Evolutionary conservation across 2,113 vertebrate genomes (phyloP).

Genomic region (Butorides virescens): DNA sequence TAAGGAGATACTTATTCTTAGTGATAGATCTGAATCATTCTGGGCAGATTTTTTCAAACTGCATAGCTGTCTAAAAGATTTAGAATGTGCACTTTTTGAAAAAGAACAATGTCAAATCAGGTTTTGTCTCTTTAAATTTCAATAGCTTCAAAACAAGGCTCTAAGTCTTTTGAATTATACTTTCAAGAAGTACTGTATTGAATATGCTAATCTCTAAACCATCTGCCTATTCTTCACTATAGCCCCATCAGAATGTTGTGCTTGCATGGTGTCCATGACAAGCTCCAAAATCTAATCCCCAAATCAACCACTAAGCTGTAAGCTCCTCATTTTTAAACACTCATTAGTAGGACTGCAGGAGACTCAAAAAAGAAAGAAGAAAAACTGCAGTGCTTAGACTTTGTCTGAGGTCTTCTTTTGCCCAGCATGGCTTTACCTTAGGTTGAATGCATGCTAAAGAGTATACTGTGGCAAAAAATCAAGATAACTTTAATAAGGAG

Average conservation of each 20-base stretch:
- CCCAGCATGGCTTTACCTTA: background rate
- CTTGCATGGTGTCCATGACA: background rate
- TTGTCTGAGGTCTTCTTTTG: background rate
- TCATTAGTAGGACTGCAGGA: background rate
- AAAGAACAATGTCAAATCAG: slow-evolving; percentile 39
- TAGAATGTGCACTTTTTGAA: slow-evolving; percentile 2
- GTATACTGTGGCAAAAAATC: background rate
- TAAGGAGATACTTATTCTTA: background rate
- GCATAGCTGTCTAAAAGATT: slow-evolving; percentile 29
- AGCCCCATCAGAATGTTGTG: background rate
- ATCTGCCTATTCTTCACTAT: background rate
- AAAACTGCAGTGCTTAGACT: background rate
- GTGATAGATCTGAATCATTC: slow-evolving; percentile 17
- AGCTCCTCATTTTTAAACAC: background rate
- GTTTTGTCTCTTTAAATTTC: slow-evolving; percentile 43
- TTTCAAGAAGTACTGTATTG: background rate
- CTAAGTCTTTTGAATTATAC: background rate
- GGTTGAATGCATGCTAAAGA: background rate
- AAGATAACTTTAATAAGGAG: background rate
- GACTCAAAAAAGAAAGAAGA: background rate
- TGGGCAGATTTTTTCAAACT: slow-evolving; percentile 8
- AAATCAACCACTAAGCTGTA: background rate
- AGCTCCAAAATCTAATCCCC: background rate
- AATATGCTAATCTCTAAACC: background rate
- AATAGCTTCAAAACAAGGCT: background rate